A percentile compares a stretch with the other conserved stretches of the same genome.
These are phyloP conservation scores for Acanthacorydalis orientalis DNA, from an alignment of 2,888 invertebrate genomes.

Conservation along the genomic window DNA sequence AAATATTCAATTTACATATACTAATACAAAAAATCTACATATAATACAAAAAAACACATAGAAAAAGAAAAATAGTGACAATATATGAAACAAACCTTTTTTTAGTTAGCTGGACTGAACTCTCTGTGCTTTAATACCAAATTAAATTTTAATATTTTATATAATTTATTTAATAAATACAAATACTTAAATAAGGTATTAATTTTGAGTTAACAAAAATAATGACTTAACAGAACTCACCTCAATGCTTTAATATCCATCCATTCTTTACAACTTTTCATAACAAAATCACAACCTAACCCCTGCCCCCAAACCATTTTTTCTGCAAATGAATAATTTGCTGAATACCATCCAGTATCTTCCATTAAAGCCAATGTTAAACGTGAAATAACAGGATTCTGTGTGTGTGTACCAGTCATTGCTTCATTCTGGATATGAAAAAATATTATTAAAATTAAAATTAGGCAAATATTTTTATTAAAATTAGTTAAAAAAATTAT, in stretches of 20 bases:
- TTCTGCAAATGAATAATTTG: constrained; percentile 77
- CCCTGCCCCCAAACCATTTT: constrained; percentile 79
- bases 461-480: no score
- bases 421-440: constrained; percentile 69
- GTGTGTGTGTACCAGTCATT: constrained; percentile 98
- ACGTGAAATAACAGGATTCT: constrained; percentile 90
- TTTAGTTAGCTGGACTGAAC: no score
- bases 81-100: no score
- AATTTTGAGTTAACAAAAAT: neutral
- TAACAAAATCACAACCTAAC: constrained; percentile 87
- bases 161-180: neutral
- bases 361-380: constrained; percentile 94
- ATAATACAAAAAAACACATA: no score
- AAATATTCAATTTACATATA: no score
- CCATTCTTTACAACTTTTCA: constrained; percentile 94
- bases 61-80: no score
- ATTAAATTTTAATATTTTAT: neutral
- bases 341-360: constrained; percentile 94
- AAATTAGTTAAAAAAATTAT: neutral
- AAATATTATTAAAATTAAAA: neutral
- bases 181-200: no score
- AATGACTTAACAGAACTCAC: constrained; percentile 23
- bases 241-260: constrained; percentile 59
- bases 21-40: no score
- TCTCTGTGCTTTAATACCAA: no score